Percentiles rank a stretch among this genome's conserved stretches.
Evolutionary conservation across 2,888 invertebrate species (phyloP).

Genomic region (Rotaria magnacalcarata): DNA sequence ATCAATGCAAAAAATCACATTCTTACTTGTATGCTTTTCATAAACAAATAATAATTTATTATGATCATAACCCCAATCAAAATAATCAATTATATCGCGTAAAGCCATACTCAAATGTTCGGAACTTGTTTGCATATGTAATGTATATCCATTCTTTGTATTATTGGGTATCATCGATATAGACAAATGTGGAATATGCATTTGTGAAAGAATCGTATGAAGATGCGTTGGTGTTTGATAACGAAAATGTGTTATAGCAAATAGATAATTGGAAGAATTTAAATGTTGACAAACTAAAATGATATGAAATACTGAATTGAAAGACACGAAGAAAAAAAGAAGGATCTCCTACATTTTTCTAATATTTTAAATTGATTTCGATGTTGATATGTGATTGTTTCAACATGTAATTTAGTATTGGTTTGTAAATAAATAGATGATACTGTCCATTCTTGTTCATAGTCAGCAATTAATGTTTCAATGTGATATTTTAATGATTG

Average conservation of each 20-base stretch:
- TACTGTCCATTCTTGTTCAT: not conserved
- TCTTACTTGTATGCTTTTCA: not conserved
- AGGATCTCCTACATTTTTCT: not conserved
- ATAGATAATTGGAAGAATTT: not conserved
- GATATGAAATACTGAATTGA: not conserved
- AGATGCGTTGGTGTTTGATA: not conserved
- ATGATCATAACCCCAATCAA: not conserved
- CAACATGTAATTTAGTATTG: not conserved
- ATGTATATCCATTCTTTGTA: not conserved
- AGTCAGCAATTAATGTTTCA: not conserved
- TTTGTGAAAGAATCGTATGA: not conserved
- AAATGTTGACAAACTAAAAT: not conserved
- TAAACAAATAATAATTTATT: not conserved
- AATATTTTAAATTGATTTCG: not conserved
- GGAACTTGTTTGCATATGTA: not conserved
- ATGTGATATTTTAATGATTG: not conserved
- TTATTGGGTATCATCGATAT: not conserved
- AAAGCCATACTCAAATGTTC: constrained; percentile 16
- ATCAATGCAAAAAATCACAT: not conserved
- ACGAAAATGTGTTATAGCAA: constrained; percentile 13
- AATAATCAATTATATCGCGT: not conserved
- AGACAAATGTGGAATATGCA: not conserved
- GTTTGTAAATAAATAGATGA: not conserved
- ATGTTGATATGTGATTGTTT: not conserved
- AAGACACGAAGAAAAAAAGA: not conserved